phyloP scores from a whole-genome alignment of 2,797 vertebrate genomes.

The Cynopterus sphinx region DNA sequence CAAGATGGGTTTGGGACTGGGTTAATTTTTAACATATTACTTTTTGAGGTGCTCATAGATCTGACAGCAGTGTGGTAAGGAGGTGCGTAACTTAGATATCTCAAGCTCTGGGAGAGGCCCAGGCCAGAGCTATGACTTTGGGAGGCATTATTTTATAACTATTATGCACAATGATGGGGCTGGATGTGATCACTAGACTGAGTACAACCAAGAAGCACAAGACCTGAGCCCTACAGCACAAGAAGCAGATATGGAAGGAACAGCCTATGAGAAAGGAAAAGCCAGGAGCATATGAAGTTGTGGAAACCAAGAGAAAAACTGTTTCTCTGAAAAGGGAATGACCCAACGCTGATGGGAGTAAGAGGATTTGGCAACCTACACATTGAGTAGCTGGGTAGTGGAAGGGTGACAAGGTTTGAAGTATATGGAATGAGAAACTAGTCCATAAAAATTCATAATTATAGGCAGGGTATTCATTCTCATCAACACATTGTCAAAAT shows the following conservation, averaged over 20 bases:
- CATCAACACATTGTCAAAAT: neutral
- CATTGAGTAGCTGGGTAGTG: neutral
- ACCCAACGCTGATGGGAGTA: neutral
- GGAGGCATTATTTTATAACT: neutral
- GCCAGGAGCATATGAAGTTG: neutral
- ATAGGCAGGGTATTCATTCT: neutral
- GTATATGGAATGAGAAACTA: neutral
- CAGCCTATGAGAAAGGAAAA: neutral
- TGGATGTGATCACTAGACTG: neutral
- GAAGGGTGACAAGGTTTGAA: neutral
- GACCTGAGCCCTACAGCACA: neutral
- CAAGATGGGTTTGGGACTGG: neutral
- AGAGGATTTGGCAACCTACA: neutral
- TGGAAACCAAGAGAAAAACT: neutral
- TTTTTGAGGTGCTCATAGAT: neutral
- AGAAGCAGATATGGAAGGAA: neutral
- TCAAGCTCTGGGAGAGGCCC: neutral
- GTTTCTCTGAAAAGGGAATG: neutral
- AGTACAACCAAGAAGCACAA: neutral
- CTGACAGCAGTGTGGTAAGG: neutral
- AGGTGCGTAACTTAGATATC: neutral
- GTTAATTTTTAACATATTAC: neutral
- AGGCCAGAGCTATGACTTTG: neutral
- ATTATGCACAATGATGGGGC: rapidly evolving
- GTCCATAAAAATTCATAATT: neutral